Conservation (phyloP, 2,888 invertebrate species). For the Mayetiola destructor region DNA sequence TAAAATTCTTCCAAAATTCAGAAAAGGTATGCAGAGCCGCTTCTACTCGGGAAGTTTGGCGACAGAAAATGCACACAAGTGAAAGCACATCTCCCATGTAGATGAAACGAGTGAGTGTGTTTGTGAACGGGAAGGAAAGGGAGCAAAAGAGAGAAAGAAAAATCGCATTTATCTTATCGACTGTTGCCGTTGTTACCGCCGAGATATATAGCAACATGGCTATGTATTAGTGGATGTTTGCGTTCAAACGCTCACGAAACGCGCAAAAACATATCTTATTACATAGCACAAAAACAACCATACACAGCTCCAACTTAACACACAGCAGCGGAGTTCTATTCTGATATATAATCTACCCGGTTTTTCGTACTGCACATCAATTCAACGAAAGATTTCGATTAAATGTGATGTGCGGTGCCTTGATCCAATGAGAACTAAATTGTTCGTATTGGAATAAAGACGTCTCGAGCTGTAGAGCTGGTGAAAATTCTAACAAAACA, state of each 20-base stretch:
- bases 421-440: conserved; percentile 8
- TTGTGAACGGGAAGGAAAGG: too few species aligned
- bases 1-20: too few species aligned
- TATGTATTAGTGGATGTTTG: background rate
- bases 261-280: background rate
- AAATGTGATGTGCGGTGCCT: conserved; percentile 13
- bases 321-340: conserved; percentile 11
- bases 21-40: too few species aligned
- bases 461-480: conserved; percentile 10
- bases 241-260: conserved; percentile 1
- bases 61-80: too few species aligned
- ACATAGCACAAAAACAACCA: background rate
- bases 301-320: background rate
- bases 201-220: background rate
- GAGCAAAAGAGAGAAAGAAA: too few species aligned
- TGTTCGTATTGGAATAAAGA: conserved; percentile 8
- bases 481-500: background rate
- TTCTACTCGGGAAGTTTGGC: too few species aligned
- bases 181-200: conserved; percentile 9
- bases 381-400: conserved; percentile 12
- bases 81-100: too few species aligned
- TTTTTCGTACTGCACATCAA: conserved; percentile 12
- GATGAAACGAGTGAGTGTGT: too few species aligned
- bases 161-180: too few species aligned
- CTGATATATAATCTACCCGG: conserved; percentile 13